Evolutionary conservation across 2,888 invertebrate genomes (phyloP).

Genomic region (Campopleginae sp.): DNA sequence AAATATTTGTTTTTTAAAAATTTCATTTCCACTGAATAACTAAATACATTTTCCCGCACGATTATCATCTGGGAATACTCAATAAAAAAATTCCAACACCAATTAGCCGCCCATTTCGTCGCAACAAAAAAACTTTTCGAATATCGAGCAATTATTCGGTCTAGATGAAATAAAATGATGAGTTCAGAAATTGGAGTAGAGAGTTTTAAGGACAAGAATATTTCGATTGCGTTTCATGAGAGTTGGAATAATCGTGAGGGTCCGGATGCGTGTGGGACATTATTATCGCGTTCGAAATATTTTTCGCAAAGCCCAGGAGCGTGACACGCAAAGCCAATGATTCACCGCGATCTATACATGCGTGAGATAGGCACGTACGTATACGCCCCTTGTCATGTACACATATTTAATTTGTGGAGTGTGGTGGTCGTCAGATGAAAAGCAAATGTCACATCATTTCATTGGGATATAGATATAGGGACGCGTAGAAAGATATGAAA

Average conservation of each 20-base stretch:
- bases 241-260: neutral
- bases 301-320: slow-evolving; percentile 36
- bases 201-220: neutral
- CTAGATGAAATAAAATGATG: neutral
- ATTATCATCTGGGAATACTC: neutral
- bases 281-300: slow-evolving; percentile 44
- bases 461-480: neutral
- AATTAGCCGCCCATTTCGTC: neutral
- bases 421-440: slow-evolving; percentile 31
- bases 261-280: slow-evolving; percentile 28
- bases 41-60: too few relatives aligned
- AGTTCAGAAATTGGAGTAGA: neutral
- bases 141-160: neutral
- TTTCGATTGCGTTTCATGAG: neutral
- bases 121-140: neutral
- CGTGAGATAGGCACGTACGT: neutral
- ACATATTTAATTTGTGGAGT: slow-evolving; percentile 45
- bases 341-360: slow-evolving; percentile 36
- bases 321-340: slow-evolving; percentile 57
- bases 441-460: slow-evolving; percentile 44
- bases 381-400: slow-evolving; percentile 23
- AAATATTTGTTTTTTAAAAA: too few relatives aligned
- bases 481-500: neutral
- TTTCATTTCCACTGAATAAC: too few relatives aligned
- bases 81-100: neutral